Conservation (phyloP, 2,888 invertebrate species). For the Oscheius sp. region DNA sequence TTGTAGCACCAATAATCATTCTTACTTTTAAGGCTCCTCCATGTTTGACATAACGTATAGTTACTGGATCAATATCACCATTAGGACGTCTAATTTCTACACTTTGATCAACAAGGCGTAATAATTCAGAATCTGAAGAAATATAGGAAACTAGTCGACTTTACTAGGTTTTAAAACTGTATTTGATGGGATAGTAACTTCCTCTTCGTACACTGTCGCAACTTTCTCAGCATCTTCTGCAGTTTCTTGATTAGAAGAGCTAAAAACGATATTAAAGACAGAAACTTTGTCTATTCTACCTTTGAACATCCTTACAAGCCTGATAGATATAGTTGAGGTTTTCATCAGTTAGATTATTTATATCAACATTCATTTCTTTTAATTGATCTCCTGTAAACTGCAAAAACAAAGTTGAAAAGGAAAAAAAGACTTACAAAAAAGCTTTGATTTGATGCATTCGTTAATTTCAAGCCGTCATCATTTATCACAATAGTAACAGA, state of each 20-base stretch:
- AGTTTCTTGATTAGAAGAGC: no score
- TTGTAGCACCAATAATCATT: not conserved
- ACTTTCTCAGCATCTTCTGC: not conserved
- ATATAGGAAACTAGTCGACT: not conserved
- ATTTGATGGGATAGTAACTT: not conserved
- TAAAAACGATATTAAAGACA: no score
- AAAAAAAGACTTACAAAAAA: constrained; percentile 39
- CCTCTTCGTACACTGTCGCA: not conserved
- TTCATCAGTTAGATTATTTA: constrained; percentile 49
- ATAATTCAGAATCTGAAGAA: not conserved
- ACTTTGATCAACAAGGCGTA: constrained; percentile 40
- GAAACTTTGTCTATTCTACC: no score
- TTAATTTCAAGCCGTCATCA: constrained; percentile 50
- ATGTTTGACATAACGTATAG: constrained; percentile 35
- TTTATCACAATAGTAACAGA: constrained; percentile 47
- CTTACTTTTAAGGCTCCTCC: constrained; percentile 17
- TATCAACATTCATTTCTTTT: constrained; percentile 46
- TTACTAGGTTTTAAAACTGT: not conserved
- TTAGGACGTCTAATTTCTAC: constrained; percentile 35
- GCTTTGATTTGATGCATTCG: constrained; percentile 38
- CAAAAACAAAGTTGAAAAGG: not conserved
- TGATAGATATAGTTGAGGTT: no score
- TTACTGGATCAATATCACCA: constrained; percentile 25
- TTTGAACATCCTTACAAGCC: no score
- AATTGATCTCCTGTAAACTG: constrained; percentile 49